Percentiles rank a stretch among this genome's conserved stretches.
Evolutionary conservation across 2,888 invertebrate genomes (phyloP).

Genomic region (Argyresthia goedartella): DNA sequence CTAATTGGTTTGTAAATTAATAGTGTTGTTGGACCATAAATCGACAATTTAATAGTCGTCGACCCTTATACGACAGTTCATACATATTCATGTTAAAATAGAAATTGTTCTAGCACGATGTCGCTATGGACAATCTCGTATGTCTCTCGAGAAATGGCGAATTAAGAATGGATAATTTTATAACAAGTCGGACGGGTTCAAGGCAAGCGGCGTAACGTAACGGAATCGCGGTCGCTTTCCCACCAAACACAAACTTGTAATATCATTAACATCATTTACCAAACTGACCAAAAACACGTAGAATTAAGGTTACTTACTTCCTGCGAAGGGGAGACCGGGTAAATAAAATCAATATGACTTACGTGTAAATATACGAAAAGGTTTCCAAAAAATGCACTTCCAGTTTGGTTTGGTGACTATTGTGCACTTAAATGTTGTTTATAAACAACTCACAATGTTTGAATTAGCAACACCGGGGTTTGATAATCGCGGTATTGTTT

Average conservation of each 20-base stretch:
- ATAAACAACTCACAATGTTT: background rate
- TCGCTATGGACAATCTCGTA: background rate
- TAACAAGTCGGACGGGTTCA: constrained; percentile 41
- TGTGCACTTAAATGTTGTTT: background rate
- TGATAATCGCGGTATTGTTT: background rate
- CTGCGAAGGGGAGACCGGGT: background rate
- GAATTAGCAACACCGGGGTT: background rate
- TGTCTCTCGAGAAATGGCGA: constrained; percentile 7
- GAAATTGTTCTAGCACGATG: constrained; percentile 11
- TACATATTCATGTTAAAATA: constrained; percentile 15
- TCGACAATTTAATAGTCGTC: too few species aligned
- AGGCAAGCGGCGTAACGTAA: constrained; percentile 52
- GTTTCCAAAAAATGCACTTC: constrained; percentile 18
- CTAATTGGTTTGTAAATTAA: too few species aligned
- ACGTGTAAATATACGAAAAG: constrained; percentile 29
- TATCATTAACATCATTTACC: background rate
- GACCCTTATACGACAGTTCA: background rate
- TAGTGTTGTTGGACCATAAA: too few species aligned
- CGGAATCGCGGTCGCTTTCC: constrained; percentile 45
- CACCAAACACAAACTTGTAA: constrained; percentile 18
- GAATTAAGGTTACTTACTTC: too few species aligned
- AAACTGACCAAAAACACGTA: too few species aligned
- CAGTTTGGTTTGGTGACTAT: constrained; percentile 2
- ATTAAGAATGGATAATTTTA: constrained; percentile 13
- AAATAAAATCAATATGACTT: constrained; percentile 28